phyloP scores from a whole-genome alignment of 1,140 invertebrate genomes.

The Drosophila oshimai region DNA sequence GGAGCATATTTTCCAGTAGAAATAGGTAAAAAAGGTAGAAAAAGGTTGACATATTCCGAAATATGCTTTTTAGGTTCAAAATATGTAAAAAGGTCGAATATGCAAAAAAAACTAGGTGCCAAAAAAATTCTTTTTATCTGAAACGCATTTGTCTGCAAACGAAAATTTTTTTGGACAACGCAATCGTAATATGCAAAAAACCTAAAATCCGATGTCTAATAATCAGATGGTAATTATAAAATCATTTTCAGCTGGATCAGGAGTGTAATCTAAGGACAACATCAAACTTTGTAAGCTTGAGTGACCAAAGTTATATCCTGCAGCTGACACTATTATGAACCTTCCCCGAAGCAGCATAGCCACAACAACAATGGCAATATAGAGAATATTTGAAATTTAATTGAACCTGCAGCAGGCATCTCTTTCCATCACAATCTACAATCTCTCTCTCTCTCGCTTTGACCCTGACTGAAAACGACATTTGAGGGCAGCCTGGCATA shows the following conservation, averaged over 20 bases:
- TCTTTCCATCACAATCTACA: neutral
- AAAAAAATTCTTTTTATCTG: too few relatives aligned
- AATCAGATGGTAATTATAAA: too few relatives aligned
- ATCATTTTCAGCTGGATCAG: constrained; percentile 17
- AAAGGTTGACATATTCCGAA: too few relatives aligned
- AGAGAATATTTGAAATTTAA: constrained; percentile 39
- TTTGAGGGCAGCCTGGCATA: constrained; percentile 43
- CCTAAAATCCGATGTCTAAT: too few relatives aligned
- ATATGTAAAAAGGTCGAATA: too few relatives aligned
- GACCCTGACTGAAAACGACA: constrained; percentile 18
- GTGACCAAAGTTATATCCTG: constrained; percentile 16
- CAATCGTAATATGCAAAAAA: too few relatives aligned
- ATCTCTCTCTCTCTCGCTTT: neutral
- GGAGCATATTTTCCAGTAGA: too few relatives aligned
- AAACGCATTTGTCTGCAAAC: too few relatives aligned
- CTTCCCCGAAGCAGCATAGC: neutral
- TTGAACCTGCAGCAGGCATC: constrained; percentile 26
- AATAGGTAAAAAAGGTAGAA: too few relatives aligned
- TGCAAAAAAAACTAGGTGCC: too few relatives aligned
- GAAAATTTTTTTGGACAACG: too few relatives aligned
- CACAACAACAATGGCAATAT: constrained; percentile 7
- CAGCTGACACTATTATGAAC: constrained; percentile 44
- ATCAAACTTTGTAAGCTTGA: constrained; percentile 9
- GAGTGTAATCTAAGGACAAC: neutral
- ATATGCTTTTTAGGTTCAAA: too few relatives aligned